Conservation (phyloP, 1,140 invertebrate species). For the Sycophila sp. region DNA sequence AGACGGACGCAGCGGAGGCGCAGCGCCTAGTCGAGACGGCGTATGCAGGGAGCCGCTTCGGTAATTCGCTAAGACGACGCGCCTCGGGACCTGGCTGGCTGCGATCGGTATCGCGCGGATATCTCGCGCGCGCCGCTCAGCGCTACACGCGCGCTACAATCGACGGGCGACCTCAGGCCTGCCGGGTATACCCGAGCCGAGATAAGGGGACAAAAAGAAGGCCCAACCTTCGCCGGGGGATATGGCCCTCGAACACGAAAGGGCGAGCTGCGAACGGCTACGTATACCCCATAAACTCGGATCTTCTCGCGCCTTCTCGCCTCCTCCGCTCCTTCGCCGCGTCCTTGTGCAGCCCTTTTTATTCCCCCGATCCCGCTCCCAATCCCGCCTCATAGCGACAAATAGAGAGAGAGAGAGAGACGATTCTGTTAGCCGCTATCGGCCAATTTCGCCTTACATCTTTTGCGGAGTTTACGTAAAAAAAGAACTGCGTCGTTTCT, state of each 20-base stretch:
- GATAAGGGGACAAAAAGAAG: not conserved
- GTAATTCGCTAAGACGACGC: constrained; percentile 18
- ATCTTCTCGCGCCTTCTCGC: not conserved
- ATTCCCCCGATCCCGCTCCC: too few species aligned
- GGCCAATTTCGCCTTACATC: too few species aligned
- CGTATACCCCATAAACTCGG: constrained; percentile 9
- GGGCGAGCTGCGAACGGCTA: constrained; percentile 9
- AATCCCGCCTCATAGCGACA: not conserved
- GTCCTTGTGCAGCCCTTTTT: not conserved
- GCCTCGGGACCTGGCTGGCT: not conserved
- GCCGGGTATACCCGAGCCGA: too few species aligned
- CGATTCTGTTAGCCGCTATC: too few species aligned
- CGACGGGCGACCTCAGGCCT: not conserved
- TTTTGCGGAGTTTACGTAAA: too few species aligned
- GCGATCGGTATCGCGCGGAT: constrained; percentile 22
- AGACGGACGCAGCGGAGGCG: not conserved
- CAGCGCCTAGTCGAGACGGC: not conserved
- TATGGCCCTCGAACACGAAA: constrained; percentile 8
- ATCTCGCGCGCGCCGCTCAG: constrained; percentile 1
- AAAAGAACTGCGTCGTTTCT: too few species aligned
- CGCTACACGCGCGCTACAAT: not conserved
- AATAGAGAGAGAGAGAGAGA: not conserved
- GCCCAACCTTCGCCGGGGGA: constrained; percentile 14
- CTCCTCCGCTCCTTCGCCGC: not conserved
- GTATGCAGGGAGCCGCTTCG: constrained; percentile 17